Conservation (phyloP, 1,140 invertebrate species). For the Chironomus tepperi region DNA sequence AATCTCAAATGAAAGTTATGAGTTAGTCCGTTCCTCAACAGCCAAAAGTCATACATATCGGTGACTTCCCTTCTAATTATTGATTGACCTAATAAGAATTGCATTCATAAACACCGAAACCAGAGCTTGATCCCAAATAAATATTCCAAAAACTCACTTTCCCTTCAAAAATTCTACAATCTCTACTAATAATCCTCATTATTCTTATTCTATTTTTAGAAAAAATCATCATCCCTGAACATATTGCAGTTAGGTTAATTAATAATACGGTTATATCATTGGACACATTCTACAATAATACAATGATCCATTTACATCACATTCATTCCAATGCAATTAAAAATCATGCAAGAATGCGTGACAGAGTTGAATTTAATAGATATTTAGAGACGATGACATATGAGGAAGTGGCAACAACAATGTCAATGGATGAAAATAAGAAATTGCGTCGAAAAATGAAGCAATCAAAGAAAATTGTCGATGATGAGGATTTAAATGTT, state of each 20-base stretch:
- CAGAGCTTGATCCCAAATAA: no score
- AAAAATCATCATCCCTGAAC: constrained; percentile 40
- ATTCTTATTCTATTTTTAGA: constrained; percentile 30
- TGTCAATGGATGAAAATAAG: neutral
- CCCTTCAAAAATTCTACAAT: no score
- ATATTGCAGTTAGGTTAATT: constrained; percentile 38
- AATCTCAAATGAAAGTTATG: no score
- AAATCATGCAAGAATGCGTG: neutral
- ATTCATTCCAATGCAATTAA: neutral
- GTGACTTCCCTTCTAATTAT: no score
- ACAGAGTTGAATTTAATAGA: neutral
- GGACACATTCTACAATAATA: constrained; percentile 39
- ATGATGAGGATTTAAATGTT: constrained; percentile 3
- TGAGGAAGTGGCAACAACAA: neutral
- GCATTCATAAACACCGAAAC: no score
- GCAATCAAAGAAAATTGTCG: neutral
- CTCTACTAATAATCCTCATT: constrained; percentile 19
- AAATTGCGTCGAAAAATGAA: neutral
- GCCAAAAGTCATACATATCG: no score
- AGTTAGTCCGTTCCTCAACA: no score
- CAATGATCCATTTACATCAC: constrained; percentile 24
- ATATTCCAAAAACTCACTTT: no score
- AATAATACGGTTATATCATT: constrained; percentile 39
- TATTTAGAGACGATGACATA: neutral
- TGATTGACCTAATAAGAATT: no score